Percentiles rank a stretch among this genome's conserved stretches.
Evolutionary conservation across 53 echinoderm and acorn worm genomes (phyloP).

Genomic region (Antedon mediterranea): DNA sequence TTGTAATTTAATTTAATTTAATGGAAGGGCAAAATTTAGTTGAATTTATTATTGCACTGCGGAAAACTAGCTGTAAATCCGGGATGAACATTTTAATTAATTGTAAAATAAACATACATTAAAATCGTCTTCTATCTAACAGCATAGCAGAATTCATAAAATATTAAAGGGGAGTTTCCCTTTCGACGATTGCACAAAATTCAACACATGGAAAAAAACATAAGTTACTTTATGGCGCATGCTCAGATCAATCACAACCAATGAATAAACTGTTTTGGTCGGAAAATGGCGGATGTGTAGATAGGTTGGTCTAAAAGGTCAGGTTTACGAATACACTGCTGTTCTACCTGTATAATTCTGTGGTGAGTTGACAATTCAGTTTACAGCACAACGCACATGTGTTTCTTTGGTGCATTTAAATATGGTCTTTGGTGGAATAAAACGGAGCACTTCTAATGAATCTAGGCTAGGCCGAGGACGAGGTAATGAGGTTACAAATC

Average conservation of each 20-base stretch:
- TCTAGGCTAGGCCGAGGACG: not conserved
- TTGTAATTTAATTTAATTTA: no score
- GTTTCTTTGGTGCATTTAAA: not conserved
- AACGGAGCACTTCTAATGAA: not conserved
- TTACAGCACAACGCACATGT: not conserved
- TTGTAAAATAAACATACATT: no score
- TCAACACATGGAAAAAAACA: no score
- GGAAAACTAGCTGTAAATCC: no score
- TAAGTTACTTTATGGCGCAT: not conserved
- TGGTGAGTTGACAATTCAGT: not conserved
- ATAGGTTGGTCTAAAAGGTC: not conserved
- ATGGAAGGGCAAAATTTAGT: no score
- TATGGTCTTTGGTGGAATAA: not conserved
- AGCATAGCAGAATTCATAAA: no score
- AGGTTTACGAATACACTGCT: not conserved
- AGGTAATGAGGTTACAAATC: not conserved
- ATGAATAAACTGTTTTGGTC: not conserved
- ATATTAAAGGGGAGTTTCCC: not conserved
- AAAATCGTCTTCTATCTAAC: no score
- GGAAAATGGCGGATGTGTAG: conserved; percentile 1
- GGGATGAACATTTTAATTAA: no score
- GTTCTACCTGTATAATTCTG: not conserved
- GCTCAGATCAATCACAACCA: not conserved
- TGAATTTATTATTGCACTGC: no score
- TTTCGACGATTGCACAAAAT: not conserved